Conservation (phyloP, 2,113 vertebrate genomes). For the Peromyscus maniculatus region DNA sequence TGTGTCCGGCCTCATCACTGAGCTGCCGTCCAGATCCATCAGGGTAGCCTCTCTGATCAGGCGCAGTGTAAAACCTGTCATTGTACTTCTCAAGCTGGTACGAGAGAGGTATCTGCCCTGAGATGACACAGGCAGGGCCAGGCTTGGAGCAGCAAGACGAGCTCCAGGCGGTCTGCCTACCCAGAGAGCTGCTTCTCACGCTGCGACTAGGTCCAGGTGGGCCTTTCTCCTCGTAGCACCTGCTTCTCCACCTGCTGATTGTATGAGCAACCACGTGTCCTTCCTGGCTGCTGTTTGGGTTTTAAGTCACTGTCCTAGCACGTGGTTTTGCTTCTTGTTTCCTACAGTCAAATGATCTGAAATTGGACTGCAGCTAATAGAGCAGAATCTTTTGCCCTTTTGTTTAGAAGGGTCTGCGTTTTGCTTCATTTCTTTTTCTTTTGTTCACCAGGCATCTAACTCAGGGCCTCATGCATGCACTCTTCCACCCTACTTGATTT, state of each 20-base stretch:
- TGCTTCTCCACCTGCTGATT: background rate
- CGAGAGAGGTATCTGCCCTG: background rate
- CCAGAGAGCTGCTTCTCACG: background rate
- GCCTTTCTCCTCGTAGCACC: background rate
- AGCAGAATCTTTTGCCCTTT: slow-evolving; percentile 1
- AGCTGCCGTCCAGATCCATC: background rate
- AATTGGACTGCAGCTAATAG: slow-evolving; percentile 2
- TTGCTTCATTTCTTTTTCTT: slow-evolving; percentile 41
- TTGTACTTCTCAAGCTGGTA: background rate
- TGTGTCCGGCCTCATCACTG: too few relatives aligned
- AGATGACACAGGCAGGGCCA: background rate
- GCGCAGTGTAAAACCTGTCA: background rate
- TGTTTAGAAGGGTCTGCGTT: background rate
- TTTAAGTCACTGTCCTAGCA: background rate
- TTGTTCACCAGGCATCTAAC: background rate
- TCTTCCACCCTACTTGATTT: background rate
- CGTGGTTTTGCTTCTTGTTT: background rate
- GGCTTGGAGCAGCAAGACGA: slow-evolving; percentile 22
- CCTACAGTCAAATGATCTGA: slow-evolving; percentile 5
- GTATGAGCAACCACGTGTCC: background rate
- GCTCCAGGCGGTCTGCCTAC: background rate
- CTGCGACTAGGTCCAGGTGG: background rate
- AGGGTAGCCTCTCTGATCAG: background rate
- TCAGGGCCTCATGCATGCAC: background rate
- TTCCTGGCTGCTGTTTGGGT: background rate